Percentiles rank a stretch among this genome's conserved stretches.
These are phyloP conservation scores for Acrocera orbiculus DNA, from an alignment of 2,888 invertebrate species.

Conservation along the genomic window DNA sequence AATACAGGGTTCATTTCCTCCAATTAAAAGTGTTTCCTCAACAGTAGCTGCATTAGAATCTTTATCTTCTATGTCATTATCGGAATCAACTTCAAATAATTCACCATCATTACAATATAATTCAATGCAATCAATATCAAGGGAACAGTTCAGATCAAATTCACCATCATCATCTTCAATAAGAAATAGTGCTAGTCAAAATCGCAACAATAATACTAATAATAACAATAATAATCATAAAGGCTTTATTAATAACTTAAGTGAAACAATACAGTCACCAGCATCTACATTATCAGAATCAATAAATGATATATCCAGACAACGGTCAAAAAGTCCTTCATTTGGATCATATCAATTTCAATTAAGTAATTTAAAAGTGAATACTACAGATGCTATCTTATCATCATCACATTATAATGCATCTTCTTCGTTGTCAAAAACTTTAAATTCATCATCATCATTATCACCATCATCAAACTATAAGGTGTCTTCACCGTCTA, in stretches of 20 bases:
- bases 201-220: constrained; percentile 21
- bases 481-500: constrained; percentile 21
- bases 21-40: constrained; percentile 6
- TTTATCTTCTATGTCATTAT: constrained; percentile 14
- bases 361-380: constrained; percentile 12
- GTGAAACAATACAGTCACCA: constrained; percentile 11
- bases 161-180: constrained; percentile 19
- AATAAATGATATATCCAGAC: constrained; percentile 6
- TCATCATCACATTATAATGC: constrained; percentile 10
- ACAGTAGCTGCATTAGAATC: constrained; percentile 17
- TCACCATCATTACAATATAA: constrained; percentile 30
- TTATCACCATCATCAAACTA: constrained; percentile 12
- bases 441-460: constrained; percentile 9
- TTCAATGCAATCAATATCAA: constrained; percentile 29
- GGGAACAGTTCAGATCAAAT: constrained; percentile 26
- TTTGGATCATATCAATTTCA: constrained; percentile 14
- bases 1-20: constrained; percentile 9
- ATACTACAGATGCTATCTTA: constrained; percentile 12
- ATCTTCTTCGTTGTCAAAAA: constrained; percentile 10
- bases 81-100: constrained; percentile 27
- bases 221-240: constrained; percentile 9
- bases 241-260: constrained; percentile 8
- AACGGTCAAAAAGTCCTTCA: no score
- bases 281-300: constrained; percentile 8
- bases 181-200: constrained; percentile 3